Evolutionary conservation across 2,797 vertebrate genomes (phyloP), one percentile per base, ranked within the genome.

Genomic region (Sebastes aleutianus): DNA sequence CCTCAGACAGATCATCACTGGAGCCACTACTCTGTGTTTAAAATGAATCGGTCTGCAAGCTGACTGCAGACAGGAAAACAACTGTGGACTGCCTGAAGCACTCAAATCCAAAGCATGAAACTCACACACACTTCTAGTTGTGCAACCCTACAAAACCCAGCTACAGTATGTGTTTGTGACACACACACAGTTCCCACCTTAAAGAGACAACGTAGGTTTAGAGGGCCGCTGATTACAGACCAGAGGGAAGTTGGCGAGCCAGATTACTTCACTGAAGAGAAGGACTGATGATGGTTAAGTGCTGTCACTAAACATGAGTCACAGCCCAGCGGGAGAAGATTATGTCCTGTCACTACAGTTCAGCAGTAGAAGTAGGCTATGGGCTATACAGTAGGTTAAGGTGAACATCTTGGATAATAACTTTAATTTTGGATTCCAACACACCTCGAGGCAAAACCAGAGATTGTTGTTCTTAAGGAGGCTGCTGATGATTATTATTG

Each of bases 181-280:
- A 29, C 76, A 43, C 53, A 63, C 27, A 62, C 6, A 16, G 39
- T 58, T 58, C 50, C 66, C 12, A 58, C 11, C n/a, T 58, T 24
- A 72, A 27, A 70, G 26, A 39, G 27, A 24, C 72, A 20, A 20
- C 2, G 8, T 47, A 43, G 16, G 10, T 63, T 53, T 36, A n/a
- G 13, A 58, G 27, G 31, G 34, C 31, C 1, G 9, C 36, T 57
- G 61, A 84, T 79, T 67, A 76, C 67, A 76, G 77, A 47, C 56
- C 47, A 56, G 39, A 63, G 32, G 50, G 16, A 16, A 63, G 50
- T 27, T 63, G 62, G 56, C 32, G 13, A 59, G 31, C 24, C 50
- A 47, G 27, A 62, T 66, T 31, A 70, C 22, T 26, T 53, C 22
- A 31, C 3, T 71, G 13, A 53, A 56, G 29, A 69, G 14, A 54